A percentile compares a stretch with the other conserved stretches of the same genome.
Evolutionary conservation across 2,888 invertebrate species (phyloP).

Genomic region (Pollenia amentaria): DNA sequence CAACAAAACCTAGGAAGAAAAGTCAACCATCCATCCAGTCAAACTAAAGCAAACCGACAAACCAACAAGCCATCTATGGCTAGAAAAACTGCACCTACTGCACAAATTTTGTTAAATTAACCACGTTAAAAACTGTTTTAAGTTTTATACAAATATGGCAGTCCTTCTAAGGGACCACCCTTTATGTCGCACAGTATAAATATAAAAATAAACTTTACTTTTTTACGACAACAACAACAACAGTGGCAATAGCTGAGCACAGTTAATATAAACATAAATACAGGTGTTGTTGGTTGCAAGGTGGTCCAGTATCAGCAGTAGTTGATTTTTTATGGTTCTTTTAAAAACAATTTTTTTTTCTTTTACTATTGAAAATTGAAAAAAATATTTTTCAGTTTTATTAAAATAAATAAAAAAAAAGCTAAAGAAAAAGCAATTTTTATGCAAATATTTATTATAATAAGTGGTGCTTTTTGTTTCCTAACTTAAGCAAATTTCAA

Average conservation of each 20-base stretch:
- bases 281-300: constrained; percentile 61
- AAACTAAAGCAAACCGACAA: background rate
- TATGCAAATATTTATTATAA: constrained; percentile 78
- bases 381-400: background rate
- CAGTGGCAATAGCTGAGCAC: background rate
- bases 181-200: constrained; percentile 61
- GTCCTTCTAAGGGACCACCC: constrained; percentile 55
- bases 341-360: background rate
- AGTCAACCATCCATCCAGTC: constrained; percentile 16
- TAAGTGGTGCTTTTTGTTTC: constrained; percentile 71
- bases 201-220: constrained; percentile 27
- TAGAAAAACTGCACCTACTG: background rate
- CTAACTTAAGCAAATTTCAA: background rate
- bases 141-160: constrained; percentile 54
- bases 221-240: background rate
- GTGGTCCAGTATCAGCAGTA: constrained; percentile 37
- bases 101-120: constrained; percentile 59
- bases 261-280: constrained; percentile 64
- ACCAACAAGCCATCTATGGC: constrained; percentile 27
- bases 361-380: constrained; percentile 7
- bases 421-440: constrained; percentile 61
- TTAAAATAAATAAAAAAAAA: background rate
- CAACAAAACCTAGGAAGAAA: constrained; percentile 40
- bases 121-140: constrained; percentile 60
- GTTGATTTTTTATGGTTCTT: constrained; percentile 8